Evolutionary conservation across 2,113 vertebrate species (phyloP), one percentile per base, ranked within the genome.

Genomic region (Lycocorax pyrrhopterus): DNA sequence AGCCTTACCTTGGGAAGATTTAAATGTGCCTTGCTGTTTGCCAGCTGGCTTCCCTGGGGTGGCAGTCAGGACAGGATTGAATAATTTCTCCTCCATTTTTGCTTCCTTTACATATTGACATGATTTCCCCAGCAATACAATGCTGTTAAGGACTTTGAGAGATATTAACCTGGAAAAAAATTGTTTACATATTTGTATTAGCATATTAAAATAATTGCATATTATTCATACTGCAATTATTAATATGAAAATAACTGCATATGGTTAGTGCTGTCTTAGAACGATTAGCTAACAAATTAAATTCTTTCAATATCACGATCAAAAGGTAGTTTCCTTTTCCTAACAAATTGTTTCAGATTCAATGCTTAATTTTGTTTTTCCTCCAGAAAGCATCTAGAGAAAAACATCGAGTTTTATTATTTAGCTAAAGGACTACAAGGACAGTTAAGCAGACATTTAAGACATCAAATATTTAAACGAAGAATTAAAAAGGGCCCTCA

Each of bases 71-170:
- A 98, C 93, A 58, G 95, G 98, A 92, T 98, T 97, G 46, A 98
- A 99, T 82, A 99, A 95, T 95, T 99, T 99, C 84, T 99, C 99
- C 95, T 99, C 99, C 99, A 99, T 99, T 92, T 99, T 99, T 96
- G 99, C 99, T 71, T 99, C 98, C 93, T 99, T 99, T 64, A 99
- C 98, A 69, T 99, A 99, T 18, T 99, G 98, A 90, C 99, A 99
- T 1, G 99, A 99, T 90, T 99, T 99, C 29, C 99, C 99, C 97
- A 99, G 95, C n/a, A 99, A 98, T 83, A 99, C 98, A 16, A 99
- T 99, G 89, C 99, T 99, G 95, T 99, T 99, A 66, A 99, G 97
- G 41, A 99, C 98, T 97, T 99, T 99, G 7, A 99, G 97, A 32
- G 99, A 98, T 78, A 99, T 98, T 96, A 99, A 96, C 78, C 99